Percentiles rank a stretch among this genome's conserved stretches.
Conservation (phyloP, 2,797 vertebrate species). For the Hypotaenidia philippensis region DNA sequence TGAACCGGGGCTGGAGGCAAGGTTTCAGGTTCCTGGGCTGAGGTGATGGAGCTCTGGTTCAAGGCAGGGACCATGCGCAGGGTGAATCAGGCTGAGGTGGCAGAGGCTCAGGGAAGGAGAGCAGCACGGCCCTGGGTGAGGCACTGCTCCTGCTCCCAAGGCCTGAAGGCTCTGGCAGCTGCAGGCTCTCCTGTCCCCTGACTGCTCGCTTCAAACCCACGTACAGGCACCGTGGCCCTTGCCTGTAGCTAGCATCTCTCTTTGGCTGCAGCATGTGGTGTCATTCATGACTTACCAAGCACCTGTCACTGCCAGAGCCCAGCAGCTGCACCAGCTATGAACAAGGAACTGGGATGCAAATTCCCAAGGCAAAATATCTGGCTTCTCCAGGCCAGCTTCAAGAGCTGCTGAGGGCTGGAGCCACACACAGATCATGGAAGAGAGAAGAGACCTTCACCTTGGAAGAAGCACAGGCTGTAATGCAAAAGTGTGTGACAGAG, state of each 20-base stretch:
- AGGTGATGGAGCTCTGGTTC: neutral
- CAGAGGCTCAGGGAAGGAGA: neutral
- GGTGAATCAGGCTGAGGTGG: neutral
- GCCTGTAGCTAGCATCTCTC: neutral
- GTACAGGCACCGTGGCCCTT: neutral
- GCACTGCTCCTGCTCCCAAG: neutral
- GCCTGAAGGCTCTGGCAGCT: neutral
- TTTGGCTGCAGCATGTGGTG: fast-evolving
- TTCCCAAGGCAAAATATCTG: no score
- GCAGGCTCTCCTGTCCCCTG: neutral
- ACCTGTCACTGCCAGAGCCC: neutral
- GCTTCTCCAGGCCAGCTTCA: neutral
- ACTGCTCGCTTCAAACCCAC: neutral
- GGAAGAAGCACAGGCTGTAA: neutral
- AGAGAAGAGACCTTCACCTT: neutral
- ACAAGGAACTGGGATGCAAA: neutral
- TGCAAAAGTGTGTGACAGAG: neutral
- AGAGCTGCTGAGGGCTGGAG: neutral
- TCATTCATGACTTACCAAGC: no score
- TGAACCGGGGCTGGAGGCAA: neutral
- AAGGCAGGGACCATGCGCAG: fast-evolving
- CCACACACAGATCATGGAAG: neutral
- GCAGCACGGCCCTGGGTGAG: neutral
- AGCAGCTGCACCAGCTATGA: neutral
- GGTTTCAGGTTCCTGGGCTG: neutral